These are phyloP conservation scores for Pampus argenteus DNA, from an alignment of 2,797 vertebrate species.

Conservation along the genomic window DNA sequence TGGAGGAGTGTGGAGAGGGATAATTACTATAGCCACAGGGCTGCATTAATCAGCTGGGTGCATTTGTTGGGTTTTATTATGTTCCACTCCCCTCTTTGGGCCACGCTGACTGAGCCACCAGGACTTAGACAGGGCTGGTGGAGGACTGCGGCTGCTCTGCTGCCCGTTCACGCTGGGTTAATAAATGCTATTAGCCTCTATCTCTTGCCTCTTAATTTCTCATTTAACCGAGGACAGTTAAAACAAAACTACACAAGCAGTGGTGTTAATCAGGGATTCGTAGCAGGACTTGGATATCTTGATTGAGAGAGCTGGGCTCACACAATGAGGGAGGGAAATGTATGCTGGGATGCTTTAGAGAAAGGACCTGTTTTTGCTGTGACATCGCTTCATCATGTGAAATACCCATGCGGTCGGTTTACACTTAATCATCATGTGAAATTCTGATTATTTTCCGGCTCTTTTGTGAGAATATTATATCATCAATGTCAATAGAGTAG, in stretches of 20 bases:
- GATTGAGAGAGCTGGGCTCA: constrained; percentile 65
- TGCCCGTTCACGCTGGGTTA: constrained; percentile 78
- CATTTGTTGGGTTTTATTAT: constrained; percentile 92
- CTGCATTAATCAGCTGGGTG: constrained; percentile 92
- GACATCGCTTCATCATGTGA: constrained; percentile 12
- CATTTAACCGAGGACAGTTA: constrained; percentile 74
- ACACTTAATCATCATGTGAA: background rate
- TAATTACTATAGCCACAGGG: constrained; percentile 96
- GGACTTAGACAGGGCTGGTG: constrained; percentile 47
- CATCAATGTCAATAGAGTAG: background rate
- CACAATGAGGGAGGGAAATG: constrained; percentile 43
- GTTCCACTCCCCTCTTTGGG: constrained; percentile 79
- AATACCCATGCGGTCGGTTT: constrained; percentile 22
- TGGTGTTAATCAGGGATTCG: constrained; percentile 75
- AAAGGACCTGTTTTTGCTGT: constrained; percentile 22
- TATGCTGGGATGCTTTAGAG: constrained; percentile 30
- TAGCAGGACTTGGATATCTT: constrained; percentile 59
- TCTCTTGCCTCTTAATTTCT: constrained; percentile 80
- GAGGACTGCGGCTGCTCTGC: constrained; percentile 50
- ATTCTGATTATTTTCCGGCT: background rate
- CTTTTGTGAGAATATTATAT: background rate
- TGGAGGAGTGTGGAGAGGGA: constrained; percentile 88
- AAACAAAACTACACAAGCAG: constrained; percentile 65
- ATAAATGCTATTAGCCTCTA: constrained; percentile 83
- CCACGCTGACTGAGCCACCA: constrained; percentile 54